A percentile compares a stretch with the other conserved stretches of the same genome.
Evolutionary conservation across 2,113 vertebrate genomes (phyloP).

Genomic region (Platysteira castanea): DNA sequence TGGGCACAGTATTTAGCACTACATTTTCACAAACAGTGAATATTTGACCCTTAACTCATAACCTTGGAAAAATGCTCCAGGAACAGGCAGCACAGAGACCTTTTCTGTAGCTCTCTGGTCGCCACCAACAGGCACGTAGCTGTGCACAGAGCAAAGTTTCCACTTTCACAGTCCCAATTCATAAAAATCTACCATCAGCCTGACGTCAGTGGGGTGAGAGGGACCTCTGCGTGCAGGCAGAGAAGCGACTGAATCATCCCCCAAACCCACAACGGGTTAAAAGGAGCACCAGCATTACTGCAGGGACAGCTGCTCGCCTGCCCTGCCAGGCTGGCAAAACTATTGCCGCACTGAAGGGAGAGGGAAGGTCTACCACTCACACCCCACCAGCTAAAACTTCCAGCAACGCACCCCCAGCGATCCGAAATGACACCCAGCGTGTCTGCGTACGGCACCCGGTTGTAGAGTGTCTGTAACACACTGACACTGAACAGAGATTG

Average conservation of each 20-base stretch:
- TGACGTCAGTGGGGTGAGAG: not conserved
- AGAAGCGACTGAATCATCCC: not conserved
- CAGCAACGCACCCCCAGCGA: not conserved
- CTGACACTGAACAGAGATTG: not conserved
- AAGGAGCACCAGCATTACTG: not conserved
- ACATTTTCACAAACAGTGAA: not conserved
- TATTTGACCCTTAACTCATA: conserved; percentile 2
- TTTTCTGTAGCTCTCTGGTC: not conserved
- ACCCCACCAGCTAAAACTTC: not conserved
- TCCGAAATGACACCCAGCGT: not conserved
- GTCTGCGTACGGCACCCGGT: not conserved
- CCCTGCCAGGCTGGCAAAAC: not conserved
- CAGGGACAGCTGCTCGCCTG: not conserved
- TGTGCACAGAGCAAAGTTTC: not conserved
- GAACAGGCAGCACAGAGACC: not conserved
- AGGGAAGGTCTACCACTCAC: not conserved
- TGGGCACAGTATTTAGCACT: not conserved
- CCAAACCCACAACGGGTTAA: not conserved
- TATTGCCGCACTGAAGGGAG: not conserved
- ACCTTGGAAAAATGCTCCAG: not conserved
- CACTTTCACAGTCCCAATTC: not conserved
- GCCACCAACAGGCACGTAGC: not conserved
- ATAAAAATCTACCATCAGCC: not conserved
- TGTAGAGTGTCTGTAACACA: not conserved
- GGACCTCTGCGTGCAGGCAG: not conserved